Evolutionary conservation across 2,888 invertebrate species (phyloP), one percentile per base, ranked within the genome.

Genomic region (Hirtodrosophila duncani): DNA sequence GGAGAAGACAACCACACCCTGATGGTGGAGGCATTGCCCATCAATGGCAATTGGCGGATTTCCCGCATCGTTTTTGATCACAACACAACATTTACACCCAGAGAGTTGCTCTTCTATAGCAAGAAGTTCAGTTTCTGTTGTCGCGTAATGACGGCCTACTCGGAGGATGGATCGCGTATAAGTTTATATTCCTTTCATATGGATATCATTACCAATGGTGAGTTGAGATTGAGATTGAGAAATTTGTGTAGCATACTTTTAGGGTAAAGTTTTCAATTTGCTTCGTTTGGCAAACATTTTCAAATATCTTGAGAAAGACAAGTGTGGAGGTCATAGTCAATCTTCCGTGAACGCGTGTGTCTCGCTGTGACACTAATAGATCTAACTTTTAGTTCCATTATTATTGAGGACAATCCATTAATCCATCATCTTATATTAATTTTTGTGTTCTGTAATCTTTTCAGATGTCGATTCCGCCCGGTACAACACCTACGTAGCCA

Each of bases 41-140:
- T 27, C 0, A 0, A 13, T 3, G 66, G 55, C 6, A 74, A 44
- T 21, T 72, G 78, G 78, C 30, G 30, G 0, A 3, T 72, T 0
- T 10, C 41, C 0, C 26, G 29, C 2, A 6, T 52, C 0, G 0
- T 3, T 0, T 18, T 41, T 5, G 4, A 16, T 2, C 6, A 1
- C 0, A 48, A 41, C 2, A 0, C 0, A 0, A 14, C 37, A 3
- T 42, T 45, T 13, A 26, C 4, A 3, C 36, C 45, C 1, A 41
- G 43, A 2, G 66, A 74, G 1, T 3, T 56, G 14, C 0, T 55
- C 0, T 51, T 38, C 41, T 80, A 39, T 14, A 10, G 43, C 27
- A 10, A 23, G 0, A 8, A 11, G 1, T 65, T 33, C 5, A 64
- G 81, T 13, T 42, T 69, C 1, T 72, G 72, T 20, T 69, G 70